Base-by-base conservation (phyloP, 2,113 vertebrate genomes). In the Enhydra lutris region DNA sequence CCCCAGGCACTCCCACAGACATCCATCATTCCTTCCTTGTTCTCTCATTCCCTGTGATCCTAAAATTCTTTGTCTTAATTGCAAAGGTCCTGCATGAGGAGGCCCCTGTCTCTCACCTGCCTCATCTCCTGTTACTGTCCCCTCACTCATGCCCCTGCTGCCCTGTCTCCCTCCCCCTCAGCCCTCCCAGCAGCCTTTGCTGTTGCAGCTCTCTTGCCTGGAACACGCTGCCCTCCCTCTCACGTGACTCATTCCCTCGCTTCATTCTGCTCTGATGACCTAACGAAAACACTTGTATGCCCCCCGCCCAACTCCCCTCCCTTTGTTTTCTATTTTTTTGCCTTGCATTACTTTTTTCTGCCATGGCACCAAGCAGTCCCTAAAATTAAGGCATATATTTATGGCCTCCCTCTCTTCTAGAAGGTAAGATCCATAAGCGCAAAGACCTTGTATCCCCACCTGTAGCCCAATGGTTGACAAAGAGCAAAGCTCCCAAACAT, bases 381-480 rank as follows among this genome's bases (percentile, higher is more conserved):
- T 65, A 39, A 26, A 55, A 45, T 24, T 7, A 29, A 12, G 34
- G 26, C 3, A 1, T 0, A 0, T 14, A 6, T 21, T 15, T 21
- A 34, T 11, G 10, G 12, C 3, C 34, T 59, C 50, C 1, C 47
- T 59, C 52, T 85, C 0, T 59, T 82, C n/a, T 69, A 18, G 59
- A 59, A 92, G 47, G 67, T 12, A 7, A 4, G 12, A 7, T 17
- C 36, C 15, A 6, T 0, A 13, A 42, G n/a, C 9, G 61, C 20
- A 24, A 57, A 80, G 63, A 0, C 42, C 52, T 79, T 0, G 8
- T 12, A 23, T 13, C 36, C 6, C 18, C 84, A 59, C n/a, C 12
- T 0, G 3, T 0, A 36, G 31, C 18, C 1, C 8, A 21, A 52
- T 0, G 1, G 34, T 20, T 59, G 57, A 24, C n/a, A 6, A 2